Base-by-base conservation (phyloP, 2,888 invertebrate species). In the Pheosia tremula region DNA sequence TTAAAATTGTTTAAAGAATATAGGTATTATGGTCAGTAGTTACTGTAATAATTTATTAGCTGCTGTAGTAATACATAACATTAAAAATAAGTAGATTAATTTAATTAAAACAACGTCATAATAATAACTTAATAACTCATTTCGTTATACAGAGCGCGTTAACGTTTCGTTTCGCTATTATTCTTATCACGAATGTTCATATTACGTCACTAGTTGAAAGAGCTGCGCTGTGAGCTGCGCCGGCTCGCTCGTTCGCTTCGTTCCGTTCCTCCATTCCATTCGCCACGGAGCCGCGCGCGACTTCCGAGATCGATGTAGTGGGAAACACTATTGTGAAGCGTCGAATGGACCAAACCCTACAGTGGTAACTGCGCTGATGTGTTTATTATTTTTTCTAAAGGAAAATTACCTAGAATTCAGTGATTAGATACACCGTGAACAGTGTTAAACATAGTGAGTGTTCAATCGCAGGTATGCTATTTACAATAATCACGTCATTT, bases 401-500 rank as follows among this genome's bases (percentile, higher is more conserved):
- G 49, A 57, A 58, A 68, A 59, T 62, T 58, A 66, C 24, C 0
- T 62, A 62, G 24, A 24, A 47, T 71, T 67, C 64, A 64, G 80
- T 80, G 80, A 66, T 63, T 62, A 63, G 63, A 57, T 69, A 60
- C 64, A 57, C 72, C 77, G 77, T 83, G 75, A 67, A 67, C 61
- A 74, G 78, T 81, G 79, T 2, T 64, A 67, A 61, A 50, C 66
- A 41, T 71, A 69, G 70, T 77, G 74, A 78, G 79, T 79, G 78
- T 76, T 75, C 78, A 81, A 69, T 79, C 62, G 63, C 64, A 89
- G 91, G 91, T 91, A 88, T 78, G 88, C 80, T 85, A 87, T 83
- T 84, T 86, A 85, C 82, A 80, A 74, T 77, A 81, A 83, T 88
- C 86, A 85, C 85, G 85, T 87, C 86, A 86, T 84, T 24, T 24